phyloP scores from a whole-genome alignment of 2,113 vertebrate genomes.

The Alaudala cheleensis region DNA sequence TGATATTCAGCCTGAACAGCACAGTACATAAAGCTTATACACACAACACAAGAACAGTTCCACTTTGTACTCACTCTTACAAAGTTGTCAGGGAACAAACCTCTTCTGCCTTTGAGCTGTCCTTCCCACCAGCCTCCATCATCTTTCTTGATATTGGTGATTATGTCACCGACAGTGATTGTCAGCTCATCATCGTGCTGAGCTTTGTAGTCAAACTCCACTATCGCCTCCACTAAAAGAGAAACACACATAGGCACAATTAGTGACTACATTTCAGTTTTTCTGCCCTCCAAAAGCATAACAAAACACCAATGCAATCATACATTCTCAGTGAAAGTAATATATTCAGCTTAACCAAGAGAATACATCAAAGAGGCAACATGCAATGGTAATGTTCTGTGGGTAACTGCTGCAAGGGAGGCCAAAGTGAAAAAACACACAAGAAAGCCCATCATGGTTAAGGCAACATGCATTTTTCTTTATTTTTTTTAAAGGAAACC shows the following conservation, averaged over 20 bases:
- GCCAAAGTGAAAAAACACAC: background rate
- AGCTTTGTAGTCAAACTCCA: constrained; percentile 98
- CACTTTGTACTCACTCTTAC: constrained; percentile 94
- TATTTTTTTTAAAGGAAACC: background rate
- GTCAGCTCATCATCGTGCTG: constrained; percentile 99
- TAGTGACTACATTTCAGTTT: background rate
- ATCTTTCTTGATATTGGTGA: constrained; percentile 95
- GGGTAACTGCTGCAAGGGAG: background rate
- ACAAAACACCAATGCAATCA: background rate
- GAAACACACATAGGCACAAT: background rate
- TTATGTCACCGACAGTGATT: constrained; percentile 92
- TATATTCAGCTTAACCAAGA: background rate
- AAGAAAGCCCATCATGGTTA: background rate
- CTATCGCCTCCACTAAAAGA: constrained; percentile 91
- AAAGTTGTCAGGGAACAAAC: constrained; percentile 99
- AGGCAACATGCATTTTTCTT: background rate
- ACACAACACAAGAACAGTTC: constrained; percentile 70
- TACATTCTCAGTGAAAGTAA: background rate
- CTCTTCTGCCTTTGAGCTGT: constrained; percentile 94
- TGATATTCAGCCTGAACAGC: background rate
- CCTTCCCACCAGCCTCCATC: constrained; percentile 99
- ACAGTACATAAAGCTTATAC: background rate
- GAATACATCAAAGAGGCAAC: background rate
- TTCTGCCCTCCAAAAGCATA: background rate
- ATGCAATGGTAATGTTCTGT: background rate